Percentiles rank a stretch among this genome's conserved stretches.
Evolutionary conservation across 2,888 invertebrate species (phyloP).

Genomic region (Drosophila fulvimacula): DNA sequence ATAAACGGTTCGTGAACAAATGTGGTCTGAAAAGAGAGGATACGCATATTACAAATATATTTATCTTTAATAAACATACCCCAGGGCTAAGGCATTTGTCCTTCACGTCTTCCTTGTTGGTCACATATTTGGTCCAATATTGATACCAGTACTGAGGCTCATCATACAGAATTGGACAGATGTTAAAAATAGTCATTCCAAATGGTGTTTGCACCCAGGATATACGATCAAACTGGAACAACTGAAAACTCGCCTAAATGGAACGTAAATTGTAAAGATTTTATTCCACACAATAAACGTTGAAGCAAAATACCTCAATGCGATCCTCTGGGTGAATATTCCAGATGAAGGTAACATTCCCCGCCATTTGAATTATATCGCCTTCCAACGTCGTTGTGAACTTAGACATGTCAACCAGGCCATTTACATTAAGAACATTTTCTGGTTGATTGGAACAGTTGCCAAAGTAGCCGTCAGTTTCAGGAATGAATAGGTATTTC

Average conservation of each 20-base stretch:
- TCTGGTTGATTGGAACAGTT: no score
- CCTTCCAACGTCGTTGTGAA: neutral
- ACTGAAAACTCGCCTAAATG: fast-evolving
- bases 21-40: slow-evolving; percentile 12
- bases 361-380: neutral
- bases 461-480: no score
- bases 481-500: no score
- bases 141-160: slow-evolving; percentile 27
- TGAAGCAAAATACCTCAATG: neutral
- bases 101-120: slow-evolving; percentile 18
- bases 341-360: neutral
- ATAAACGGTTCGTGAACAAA: neutral
- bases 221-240: slow-evolving; percentile 24
- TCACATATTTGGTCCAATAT: slow-evolving; percentile 18
- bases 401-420: neutral
- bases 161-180: slow-evolving; percentile 19
- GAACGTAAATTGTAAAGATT: neutral
- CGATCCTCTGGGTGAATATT: neutral
- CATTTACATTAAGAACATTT: no score
- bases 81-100: slow-evolving; percentile 25
- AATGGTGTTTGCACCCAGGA: slow-evolving; percentile 23
- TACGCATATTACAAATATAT: neutral
- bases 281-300: neutral
- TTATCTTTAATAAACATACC: slow-evolving; percentile 12
- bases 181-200: fast-evolving